Conservation (phyloP, 2,113 vertebrate species). For the Onychorhynchus coronatus region DNA sequence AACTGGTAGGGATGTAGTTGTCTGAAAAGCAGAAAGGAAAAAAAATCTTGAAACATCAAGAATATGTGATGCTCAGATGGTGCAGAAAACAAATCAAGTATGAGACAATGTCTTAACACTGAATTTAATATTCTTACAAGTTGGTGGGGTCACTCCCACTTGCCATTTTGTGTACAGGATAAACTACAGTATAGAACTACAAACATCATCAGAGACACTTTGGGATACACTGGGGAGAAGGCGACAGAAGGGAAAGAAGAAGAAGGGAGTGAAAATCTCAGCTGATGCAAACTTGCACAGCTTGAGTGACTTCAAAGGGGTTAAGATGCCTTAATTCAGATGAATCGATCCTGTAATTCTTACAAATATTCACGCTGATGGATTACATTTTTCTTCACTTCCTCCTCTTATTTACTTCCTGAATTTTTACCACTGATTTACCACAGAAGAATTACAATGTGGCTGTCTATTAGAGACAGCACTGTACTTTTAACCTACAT, state of each 20-base stretch:
- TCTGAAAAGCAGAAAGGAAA: neutral
- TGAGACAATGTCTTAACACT: neutral
- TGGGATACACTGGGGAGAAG: neutral
- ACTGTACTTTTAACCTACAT: constrained; percentile 27
- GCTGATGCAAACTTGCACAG: neutral
- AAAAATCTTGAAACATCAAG: neutral
- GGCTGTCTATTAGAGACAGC: neutral
- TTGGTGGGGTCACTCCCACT: fast-evolving
- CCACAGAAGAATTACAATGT: neutral
- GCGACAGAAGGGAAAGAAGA: neutral
- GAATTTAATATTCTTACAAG: neutral
- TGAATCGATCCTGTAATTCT: neutral
- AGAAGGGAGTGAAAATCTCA: neutral
- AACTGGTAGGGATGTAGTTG: neutral
- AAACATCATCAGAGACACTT: neutral
- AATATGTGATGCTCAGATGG: neutral
- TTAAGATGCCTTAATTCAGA: neutral
- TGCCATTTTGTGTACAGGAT: neutral
- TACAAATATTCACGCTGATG: neutral
- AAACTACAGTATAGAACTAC: neutral
- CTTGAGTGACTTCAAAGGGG: neutral
- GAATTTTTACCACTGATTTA: neutral
- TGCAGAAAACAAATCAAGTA: neutral
- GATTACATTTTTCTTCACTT: neutral
- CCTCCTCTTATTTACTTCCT: neutral